Base-by-base conservation (phyloP, 2,797 vertebrate genomes). In the Sylvilagus floridanus region DNA sequence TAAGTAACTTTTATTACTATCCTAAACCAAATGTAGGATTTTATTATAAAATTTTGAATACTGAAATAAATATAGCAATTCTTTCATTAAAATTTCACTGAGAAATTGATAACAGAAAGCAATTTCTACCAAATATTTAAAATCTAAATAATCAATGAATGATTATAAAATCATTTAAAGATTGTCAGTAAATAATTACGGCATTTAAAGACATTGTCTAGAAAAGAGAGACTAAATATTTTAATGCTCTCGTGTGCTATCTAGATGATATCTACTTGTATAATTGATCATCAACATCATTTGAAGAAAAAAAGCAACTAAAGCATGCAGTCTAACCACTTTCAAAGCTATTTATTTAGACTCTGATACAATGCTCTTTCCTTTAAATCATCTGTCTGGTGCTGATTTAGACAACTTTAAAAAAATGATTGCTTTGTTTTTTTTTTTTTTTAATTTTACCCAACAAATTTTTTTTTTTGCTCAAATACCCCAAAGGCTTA, bases 61-160 rank as follows among this genome's bases (percentile, higher is more conserved):
- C 52, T 84, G 76, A 93, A 14, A 54, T 82, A n/a, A 77, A 32
- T 37, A 57, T 5, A 94, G 32, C 3, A 81, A 87, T 32, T 13
- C 1, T 87, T 93, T 91, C 21, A 91, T 73, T 73, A 73, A 79
- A 60, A 83, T 87, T 86, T 81, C 26, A 76, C 71, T 50, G 7
- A 83, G 14, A 69, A n/a, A 57, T 5, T 93, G 17, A 87, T 84
- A 88, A 83, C 13, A 76, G 19, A 86, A 83, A 42, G 13, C 1
- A 8, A 81, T 90, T 93, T 84, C 32, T 92, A 93, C n/a, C 37
- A 93, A 88, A 75, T 69, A 26, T 65, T 63, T 77, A 60, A 90
- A 93, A 78, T 52, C 83, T 50, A 47, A 30, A 30, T 37, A 71
- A 62, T 37, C 32, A 66, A 50, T 30, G 35, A 57, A n/a, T 65